Evolutionary conservation across 1,140 invertebrate genomes (phyloP).

Genomic region (Cephus cinctus): DNA sequence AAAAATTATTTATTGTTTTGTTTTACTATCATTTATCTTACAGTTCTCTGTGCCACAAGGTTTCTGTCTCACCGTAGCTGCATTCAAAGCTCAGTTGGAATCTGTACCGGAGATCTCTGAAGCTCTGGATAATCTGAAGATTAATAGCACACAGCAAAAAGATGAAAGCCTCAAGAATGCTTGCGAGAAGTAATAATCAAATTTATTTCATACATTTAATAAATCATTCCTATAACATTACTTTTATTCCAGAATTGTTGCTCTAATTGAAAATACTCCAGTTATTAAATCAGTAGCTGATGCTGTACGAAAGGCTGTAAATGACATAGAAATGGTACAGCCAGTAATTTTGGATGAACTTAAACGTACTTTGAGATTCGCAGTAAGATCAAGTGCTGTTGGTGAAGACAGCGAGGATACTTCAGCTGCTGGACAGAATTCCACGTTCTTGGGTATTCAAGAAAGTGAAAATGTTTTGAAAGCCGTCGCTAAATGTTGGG

Average conservation of each 20-base stretch:
- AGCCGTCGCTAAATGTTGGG: conserved; percentile 74
- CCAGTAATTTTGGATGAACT: conserved; percentile 7
- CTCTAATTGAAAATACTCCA: conserved; percentile 25
- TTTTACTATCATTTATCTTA: conserved; percentile 16
- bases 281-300: conserved; percentile 28
- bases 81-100: conserved; percentile 58
- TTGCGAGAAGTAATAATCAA: conserved; percentile 29
- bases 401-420: conserved; percentile 76
- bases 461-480: conserved; percentile 56
- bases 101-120: conserved; percentile 23
- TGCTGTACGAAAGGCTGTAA: conserved; percentile 43
- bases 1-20: conserved; percentile 10
- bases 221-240: not conserved
- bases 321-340: conserved; percentile 42
- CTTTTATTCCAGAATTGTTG: conserved; percentile 27
- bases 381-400: conserved; percentile 62
- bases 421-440: conserved; percentile 85
- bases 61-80: conserved; percentile 62
- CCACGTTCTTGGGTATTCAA: conserved; percentile 69
- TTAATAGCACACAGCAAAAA: conserved; percentile 28
- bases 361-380: conserved; percentile 38
- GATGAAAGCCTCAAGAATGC: conserved; percentile 26
- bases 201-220: not conserved
- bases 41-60: conserved; percentile 59
- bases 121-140: conserved; percentile 27